Evolutionary conservation across 2,888 invertebrate species (phyloP).

Genomic region (Cheilosia grossa): DNA sequence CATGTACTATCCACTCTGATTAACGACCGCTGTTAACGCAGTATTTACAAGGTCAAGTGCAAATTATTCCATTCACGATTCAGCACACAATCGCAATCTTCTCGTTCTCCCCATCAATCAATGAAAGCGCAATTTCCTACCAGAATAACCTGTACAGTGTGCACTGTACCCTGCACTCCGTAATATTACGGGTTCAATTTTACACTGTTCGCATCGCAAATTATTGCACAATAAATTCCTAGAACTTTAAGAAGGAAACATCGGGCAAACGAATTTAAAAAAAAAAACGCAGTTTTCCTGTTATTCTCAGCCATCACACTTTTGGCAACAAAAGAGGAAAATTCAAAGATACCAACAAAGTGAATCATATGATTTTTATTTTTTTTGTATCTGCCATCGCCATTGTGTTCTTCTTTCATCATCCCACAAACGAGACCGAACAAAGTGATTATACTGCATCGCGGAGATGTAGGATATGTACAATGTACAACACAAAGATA

Average conservation of each 20-base stretch:
- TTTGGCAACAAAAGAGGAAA: conserved; percentile 21
- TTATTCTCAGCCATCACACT: background rate
- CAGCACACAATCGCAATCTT: background rate
- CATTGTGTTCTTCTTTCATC: conserved; percentile 19
- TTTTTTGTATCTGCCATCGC: conserved; percentile 2
- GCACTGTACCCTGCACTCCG: background rate
- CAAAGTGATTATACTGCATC: conserved; percentile 23
- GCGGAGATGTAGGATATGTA: background rate
- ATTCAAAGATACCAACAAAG: background rate
- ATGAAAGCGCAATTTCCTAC: background rate
- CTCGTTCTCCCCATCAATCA: background rate
- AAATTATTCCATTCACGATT: conserved; percentile 9
- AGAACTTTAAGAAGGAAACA: conserved; percentile 1
- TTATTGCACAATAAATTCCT: background rate
- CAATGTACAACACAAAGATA: background rate
- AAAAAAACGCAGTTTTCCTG: background rate
- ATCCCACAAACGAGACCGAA: background rate
- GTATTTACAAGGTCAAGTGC: conserved; percentile 3
- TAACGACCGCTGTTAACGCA: background rate
- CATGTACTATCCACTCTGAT: background rate
- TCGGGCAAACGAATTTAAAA: background rate
- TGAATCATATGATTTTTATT: conserved; percentile 32
- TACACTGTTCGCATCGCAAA: background rate
- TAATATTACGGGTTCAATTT: conserved; percentile 3
- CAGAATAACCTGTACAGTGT: background rate